These are phyloP conservation scores for Chrysomallon squamiferum DNA, from an alignment of 1,140 invertebrate species.

Conservation along the genomic window DNA sequence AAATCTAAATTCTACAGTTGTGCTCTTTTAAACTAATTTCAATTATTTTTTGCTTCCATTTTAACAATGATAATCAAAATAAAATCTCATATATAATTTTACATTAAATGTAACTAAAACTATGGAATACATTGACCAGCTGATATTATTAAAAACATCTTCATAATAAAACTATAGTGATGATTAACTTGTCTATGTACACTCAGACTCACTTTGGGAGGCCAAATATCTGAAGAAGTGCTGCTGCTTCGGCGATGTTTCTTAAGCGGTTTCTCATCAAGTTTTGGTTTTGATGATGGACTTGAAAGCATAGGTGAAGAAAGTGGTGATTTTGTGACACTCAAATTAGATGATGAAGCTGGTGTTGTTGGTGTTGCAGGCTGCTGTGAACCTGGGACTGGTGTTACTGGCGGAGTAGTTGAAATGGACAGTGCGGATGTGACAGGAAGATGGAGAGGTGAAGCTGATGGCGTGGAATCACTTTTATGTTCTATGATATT, in stretches of 20 bases:
- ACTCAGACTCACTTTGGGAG: conserved; percentile 14
- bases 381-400: conserved; percentile 25
- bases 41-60: no score
- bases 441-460: conserved; percentile 7
- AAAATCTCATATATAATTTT: no score
- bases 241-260: conserved; percentile 39
- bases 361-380: conserved; percentile 19
- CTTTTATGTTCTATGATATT: conserved; percentile 72
- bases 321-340: not conserved
- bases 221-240: conserved; percentile 12
- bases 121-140: no score
- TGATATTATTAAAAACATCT: no score
- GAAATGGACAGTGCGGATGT: conserved; percentile 22
- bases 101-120: no score
- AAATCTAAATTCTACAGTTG: no score
- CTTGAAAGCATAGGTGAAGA: conserved; percentile 17
- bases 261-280: conserved; percentile 22
- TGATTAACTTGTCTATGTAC: no score
- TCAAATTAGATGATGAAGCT: not conserved
- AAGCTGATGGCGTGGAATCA: conserved; percentile 42
- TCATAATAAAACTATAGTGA: no score
- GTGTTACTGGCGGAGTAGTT: conserved; percentile 29
- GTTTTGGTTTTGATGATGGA: conserved; percentile 13
- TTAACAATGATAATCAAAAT: no score
- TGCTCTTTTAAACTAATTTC: no score